These are phyloP conservation scores for Melierax canorus DNA, from an alignment of 2,113 vertebrate species.

Conservation along the genomic window DNA sequence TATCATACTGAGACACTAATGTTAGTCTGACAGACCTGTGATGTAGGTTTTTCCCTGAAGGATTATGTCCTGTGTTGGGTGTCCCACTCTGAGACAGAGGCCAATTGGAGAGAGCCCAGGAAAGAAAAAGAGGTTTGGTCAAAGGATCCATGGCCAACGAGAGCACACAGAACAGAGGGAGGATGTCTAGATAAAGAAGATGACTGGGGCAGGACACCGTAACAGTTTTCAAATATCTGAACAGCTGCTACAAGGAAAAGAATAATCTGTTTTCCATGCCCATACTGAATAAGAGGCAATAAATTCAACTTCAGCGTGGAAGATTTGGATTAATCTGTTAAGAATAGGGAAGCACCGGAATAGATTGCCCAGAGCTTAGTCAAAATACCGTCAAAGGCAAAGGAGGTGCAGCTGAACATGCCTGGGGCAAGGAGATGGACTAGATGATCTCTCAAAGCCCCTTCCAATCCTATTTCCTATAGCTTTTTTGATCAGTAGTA, in stretches of 20 bases:
- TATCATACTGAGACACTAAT: neutral
- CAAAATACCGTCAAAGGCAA: constrained; percentile 1
- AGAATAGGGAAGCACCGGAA: constrained; percentile 1
- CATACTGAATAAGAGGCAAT: neutral
- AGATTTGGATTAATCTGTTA: constrained; percentile 17
- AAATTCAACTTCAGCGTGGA: neutral
- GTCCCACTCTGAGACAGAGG: neutral
- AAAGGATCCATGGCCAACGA: neutral
- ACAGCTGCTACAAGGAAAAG: neutral
- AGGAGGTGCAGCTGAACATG: neutral
- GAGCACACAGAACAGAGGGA: neutral
- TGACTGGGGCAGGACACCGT: neutral
- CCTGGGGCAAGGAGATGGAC: neutral
- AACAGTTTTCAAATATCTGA: neutral
- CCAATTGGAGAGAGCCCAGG: neutral
- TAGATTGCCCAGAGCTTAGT: neutral
- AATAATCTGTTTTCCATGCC: constrained; percentile 15
- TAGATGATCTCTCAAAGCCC: neutral
- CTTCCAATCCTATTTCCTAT: constrained; percentile 3
- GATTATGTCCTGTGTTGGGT: neutral
- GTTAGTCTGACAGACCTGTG: neutral
- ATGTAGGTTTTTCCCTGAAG: neutral
- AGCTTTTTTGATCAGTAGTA: neutral
- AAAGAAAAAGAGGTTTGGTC: neutral
- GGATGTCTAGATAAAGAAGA: neutral